Evolutionary conservation across 2,113 vertebrate species (phyloP).

Genomic region (Hassar affinis): DNA sequence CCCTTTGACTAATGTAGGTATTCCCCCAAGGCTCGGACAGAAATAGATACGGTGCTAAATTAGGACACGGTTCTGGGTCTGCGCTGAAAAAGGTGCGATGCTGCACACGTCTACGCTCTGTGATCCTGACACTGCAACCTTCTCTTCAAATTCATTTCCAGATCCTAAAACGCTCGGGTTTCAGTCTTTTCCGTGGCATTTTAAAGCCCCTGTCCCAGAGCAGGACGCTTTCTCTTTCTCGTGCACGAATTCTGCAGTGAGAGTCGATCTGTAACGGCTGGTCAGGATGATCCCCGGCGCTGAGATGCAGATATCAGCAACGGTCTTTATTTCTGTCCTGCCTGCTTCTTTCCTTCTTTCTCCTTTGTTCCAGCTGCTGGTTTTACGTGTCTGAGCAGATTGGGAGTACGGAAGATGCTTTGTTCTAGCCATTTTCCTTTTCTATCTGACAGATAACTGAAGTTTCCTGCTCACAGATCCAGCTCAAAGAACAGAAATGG

Average conservation of each 20-base stretch:
- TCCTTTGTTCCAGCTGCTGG: constrained; percentile 4
- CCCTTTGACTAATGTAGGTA: constrained; percentile 66
- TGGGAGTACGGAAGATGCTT: neutral
- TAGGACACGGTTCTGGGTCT: constrained; percentile 60
- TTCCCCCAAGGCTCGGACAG: constrained; percentile 67
- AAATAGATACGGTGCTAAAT: constrained; percentile 76
- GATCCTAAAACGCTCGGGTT: neutral
- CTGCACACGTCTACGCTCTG: neutral
- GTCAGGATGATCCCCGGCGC: neutral
- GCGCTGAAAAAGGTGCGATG: constrained; percentile 42
- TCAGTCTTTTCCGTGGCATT: neutral
- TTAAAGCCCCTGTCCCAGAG: neutral
- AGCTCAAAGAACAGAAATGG: constrained; percentile 18
- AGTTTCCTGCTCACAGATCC: neutral
- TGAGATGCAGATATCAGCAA: neutral
- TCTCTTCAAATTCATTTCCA: too few relatives aligned
- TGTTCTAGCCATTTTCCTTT: neutral
- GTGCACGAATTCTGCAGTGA: constrained; percentile 2
- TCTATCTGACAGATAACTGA: neutral
- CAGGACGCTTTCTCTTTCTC: neutral
- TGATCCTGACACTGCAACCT: neutral
- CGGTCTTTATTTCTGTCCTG: neutral
- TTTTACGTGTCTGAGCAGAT: neutral
- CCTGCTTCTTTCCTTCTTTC: neutral
- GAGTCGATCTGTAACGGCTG: neutral